Percentiles rank a stretch among this genome's conserved stretches.
Conservation (phyloP, 2,113 vertebrate genomes). For the Corythoichthys intestinalis region DNA sequence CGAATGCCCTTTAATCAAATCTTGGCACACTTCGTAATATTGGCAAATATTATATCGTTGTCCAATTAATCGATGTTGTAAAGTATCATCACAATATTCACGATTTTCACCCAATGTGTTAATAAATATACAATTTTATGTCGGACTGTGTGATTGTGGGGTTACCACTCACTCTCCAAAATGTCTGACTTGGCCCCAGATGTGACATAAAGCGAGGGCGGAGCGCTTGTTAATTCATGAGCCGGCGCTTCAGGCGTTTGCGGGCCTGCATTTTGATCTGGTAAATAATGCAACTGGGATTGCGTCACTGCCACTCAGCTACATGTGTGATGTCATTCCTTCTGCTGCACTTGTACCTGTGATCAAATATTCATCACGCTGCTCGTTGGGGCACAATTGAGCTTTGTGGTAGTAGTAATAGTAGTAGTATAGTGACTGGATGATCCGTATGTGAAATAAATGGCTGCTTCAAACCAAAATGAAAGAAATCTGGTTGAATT, state of each 20-base stretch:
- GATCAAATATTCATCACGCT: constrained; percentile 16
- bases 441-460: not conserved
- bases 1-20: no score
- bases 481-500: not conserved
- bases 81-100: no score
- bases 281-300: constrained; percentile 70
- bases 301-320: constrained; percentile 64
- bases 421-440: not conserved
- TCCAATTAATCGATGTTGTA: no score
- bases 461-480: not conserved
- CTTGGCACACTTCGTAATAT: no score
- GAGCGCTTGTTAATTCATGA: constrained; percentile 65
- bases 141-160: not conserved
- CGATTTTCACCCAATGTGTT: no score
- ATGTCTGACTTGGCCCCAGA: constrained; percentile 30
- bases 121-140: no score
- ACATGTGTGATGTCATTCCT: constrained; percentile 39
- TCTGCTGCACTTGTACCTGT: constrained; percentile 14
- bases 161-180: not conserved
- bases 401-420: not conserved
- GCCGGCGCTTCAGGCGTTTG: constrained; percentile 37
- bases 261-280: constrained; percentile 39
- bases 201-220: constrained; percentile 44
- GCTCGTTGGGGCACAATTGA: not conserved
- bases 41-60: no score